Percentiles rank a stretch among this genome's conserved stretches.
Conservation (phyloP, 2,888 invertebrate genomes). For the Sinopyrophorus schimmeli region DNA sequence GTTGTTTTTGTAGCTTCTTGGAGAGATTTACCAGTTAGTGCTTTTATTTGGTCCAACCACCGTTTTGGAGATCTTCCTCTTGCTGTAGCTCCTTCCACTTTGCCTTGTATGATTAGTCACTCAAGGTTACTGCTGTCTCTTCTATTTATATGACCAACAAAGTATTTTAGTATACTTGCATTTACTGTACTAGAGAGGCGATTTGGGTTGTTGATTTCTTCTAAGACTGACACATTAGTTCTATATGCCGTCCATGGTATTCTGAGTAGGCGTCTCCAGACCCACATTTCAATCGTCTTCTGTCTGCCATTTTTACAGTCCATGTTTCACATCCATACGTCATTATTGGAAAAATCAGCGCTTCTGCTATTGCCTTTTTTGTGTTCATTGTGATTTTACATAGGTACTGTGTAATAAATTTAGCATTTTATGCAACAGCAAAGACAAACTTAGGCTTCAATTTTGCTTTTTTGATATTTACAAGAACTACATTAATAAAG, state of each 20-base stretch:
- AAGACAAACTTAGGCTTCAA: too few relatives aligned
- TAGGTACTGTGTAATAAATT: too few relatives aligned
- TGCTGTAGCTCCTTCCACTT: background rate
- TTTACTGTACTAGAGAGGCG: conserved; percentile 1
- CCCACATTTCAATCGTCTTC: conserved; percentile 4
- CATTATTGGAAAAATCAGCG: conserved; percentile 2
- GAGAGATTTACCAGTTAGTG: background rate
- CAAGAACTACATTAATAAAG: too few relatives aligned
- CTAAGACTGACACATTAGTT: conserved; percentile 3
- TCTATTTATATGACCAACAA: conserved; percentile 2
- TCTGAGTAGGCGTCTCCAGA: conserved; percentile 3
- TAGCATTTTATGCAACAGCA: too few relatives aligned
- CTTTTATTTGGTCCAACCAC: background rate
- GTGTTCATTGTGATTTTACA: conserved; percentile 2
- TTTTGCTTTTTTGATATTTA: too few relatives aligned
- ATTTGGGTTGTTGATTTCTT: background rate
- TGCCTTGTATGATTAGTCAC: conserved; percentile 1
- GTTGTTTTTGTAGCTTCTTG: background rate
- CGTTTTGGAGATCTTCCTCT: background rate
- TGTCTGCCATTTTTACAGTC: conserved; percentile 1
- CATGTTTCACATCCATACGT: conserved; percentile 5
- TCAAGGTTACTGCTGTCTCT: conserved; percentile 1
- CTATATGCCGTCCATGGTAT: conserved; percentile 4
- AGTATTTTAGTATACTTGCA: too few relatives aligned
- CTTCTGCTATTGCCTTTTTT: conserved; percentile 5